Evolutionary conservation across 2,113 vertebrate genomes (phyloP), one percentile per base, ranked within the genome.

Genomic region (Corythaixoides concolor): DNA sequence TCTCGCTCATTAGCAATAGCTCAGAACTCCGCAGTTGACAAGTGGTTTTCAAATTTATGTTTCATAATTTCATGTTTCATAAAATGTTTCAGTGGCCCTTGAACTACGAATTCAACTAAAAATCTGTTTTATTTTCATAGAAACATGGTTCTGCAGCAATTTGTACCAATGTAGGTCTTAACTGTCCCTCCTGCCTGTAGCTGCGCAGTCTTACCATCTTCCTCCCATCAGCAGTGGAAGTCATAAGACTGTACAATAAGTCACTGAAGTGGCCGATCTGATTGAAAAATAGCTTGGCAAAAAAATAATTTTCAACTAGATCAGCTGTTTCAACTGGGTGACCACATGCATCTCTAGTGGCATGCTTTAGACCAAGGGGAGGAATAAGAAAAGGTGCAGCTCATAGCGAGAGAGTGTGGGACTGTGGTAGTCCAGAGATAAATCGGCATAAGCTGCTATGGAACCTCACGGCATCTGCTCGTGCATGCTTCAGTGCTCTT

Each of bases 371-470:
- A 8, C 28, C 20, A 32, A 15, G 52, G 14, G n/a, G 28, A 69
- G 59, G 21, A 85, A 45, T 5, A 55, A 58, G 63, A 94, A 88
- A 79, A 77, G 0, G 9, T 14, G 24, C 75, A 72, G 39, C 55
- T 94, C 68, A 53, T 83, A 88, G 52, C 1, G 2, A 90, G 85
- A 28, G 39, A 27, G 45, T 11, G 67, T 62, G 78, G 43, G 20
- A 45, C 81, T 68, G 41, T 33, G 68, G 18, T 37, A 90, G 37
- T 80, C 53, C 67, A 66, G 82, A 90, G 72, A 85, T 92, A 79
- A 66, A 55, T 6, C 86, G 95, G 90, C 75, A 88, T 66, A 58
- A 93, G 83, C 62, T 88, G 66, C 67, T 85, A n/a, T 27, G 45
- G 67, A 37, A 49, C 75, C 35, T 90, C 39, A 22, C 24, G 30